phyloP scores from a whole-genome alignment of 2,888 invertebrate species.

The Hedya salicella region DNA sequence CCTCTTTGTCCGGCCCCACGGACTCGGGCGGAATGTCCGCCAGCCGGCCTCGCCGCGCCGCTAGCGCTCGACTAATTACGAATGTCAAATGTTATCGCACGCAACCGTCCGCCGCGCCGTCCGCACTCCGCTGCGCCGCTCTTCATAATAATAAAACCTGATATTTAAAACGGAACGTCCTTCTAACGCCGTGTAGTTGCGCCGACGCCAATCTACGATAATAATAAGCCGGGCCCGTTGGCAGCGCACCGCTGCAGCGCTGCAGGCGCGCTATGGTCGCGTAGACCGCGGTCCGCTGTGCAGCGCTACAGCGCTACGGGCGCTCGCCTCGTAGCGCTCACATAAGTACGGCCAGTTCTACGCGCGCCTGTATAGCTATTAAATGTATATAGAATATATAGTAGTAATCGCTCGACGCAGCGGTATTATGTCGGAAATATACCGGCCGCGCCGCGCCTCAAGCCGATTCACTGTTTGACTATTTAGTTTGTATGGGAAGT shows the following conservation, averaged over 20 bases:
- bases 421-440: constrained; percentile 86
- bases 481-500: constrained; percentile 84
- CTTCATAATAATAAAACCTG: constrained; percentile 86
- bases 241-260: constrained; percentile 74
- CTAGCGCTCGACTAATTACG: constrained; percentile 82
- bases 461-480: constrained; percentile 77
- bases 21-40: constrained; percentile 61
- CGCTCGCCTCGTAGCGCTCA: constrained; percentile 76
- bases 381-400: constrained; percentile 86
- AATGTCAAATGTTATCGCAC: constrained; percentile 86
- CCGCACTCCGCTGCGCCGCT: constrained; percentile 84
- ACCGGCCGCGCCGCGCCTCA: constrained; percentile 81
- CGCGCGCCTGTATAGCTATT: constrained; percentile 86
- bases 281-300: constrained; percentile 59
- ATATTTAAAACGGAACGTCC: constrained; percentile 86
- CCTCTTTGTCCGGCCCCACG: constrained; percentile 81
- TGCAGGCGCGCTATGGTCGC: constrained; percentile 49
- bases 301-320: constrained; percentile 74
- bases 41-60: constrained; percentile 66
- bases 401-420: constrained; percentile 86
- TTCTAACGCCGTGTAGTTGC: constrained; percentile 86
- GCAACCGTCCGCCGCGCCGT: constrained; percentile 82
- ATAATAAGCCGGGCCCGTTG: constrained; percentile 82
- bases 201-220: constrained; percentile 86
- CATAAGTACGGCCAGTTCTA: constrained; percentile 86